Conservation (phyloP, 2,113 vertebrate species). For the Alaudala cheleensis region DNA sequence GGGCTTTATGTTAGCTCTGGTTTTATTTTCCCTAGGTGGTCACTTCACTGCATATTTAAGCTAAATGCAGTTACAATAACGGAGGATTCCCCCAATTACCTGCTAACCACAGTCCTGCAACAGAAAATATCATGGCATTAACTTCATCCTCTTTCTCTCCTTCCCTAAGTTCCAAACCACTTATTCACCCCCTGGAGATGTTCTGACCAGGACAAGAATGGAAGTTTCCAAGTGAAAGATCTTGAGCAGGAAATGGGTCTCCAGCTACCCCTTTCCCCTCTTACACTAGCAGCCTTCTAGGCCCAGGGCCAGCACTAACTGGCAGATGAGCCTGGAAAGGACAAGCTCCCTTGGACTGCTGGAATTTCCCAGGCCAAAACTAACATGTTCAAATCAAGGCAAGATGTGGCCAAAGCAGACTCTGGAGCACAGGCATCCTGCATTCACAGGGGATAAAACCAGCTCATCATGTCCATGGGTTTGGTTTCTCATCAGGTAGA, state of each 20-base stretch:
- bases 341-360: not conserved
- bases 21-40: not conserved
- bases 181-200: not conserved
- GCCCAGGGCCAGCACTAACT: not conserved
- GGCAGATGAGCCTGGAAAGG: constrained; percentile 20
- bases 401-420: not conserved
- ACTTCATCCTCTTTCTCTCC: not conserved
- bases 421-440: not conserved
- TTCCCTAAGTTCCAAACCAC: not conserved
- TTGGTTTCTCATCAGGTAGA: not conserved
- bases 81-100: not conserved
- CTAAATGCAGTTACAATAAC: not conserved
- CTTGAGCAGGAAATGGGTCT: not conserved
- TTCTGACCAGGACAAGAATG: not conserved
- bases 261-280: not conserved
- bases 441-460: not conserved
- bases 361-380: not conserved
- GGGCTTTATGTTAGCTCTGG: not conserved
- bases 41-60: not conserved
- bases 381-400: not conserved
- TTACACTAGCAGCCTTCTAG: constrained; percentile 22
- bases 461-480: not conserved
- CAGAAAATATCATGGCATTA: not conserved
- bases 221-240: not conserved
- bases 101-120: not conserved